phyloP scores from a whole-genome alignment of 2,113 vertebrate genomes.

The Zapus hudsonius region DNA sequence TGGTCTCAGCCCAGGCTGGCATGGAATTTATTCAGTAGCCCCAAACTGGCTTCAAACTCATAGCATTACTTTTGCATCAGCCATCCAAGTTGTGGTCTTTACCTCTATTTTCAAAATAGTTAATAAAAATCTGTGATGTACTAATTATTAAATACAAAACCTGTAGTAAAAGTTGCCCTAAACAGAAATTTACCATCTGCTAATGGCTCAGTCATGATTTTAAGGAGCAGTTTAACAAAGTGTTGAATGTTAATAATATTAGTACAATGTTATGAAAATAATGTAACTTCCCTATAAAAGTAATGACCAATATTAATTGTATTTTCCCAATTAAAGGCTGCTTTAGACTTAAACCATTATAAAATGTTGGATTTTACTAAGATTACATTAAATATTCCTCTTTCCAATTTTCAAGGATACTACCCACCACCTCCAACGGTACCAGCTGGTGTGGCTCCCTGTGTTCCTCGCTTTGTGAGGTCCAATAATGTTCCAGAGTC shows the following conservation, averaged over 20 bases:
- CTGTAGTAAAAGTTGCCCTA: neutral
- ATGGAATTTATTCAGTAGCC: too few species aligned
- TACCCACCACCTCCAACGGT: conserved; percentile 92
- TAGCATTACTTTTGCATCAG: too few species aligned
- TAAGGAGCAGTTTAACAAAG: conserved; percentile 46
- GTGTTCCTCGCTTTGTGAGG: conserved; percentile 93
- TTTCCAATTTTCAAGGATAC: conserved; percentile 89
- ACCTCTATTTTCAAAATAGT: neutral
- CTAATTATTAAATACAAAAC: conserved; percentile 53
- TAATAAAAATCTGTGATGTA: neutral
- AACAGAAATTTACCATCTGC: conserved; percentile 40
- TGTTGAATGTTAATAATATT: conserved; percentile 52
- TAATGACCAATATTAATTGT: conserved; percentile 33
- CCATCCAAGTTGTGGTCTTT: neutral
- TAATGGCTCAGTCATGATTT: conserved; percentile 49
- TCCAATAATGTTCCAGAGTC: conserved; percentile 93
- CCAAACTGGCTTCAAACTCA: too few species aligned
- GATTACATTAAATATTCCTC: conserved; percentile 78
- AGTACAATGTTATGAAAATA: conserved; percentile 32
- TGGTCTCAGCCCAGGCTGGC: too few species aligned
- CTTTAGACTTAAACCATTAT: conserved; percentile 70
- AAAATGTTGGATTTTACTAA: conserved; percentile 66
- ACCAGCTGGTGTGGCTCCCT: conserved; percentile 89
- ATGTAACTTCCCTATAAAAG: conserved; percentile 21
- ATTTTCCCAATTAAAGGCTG: conserved; percentile 46